phyloP scores from a whole-genome alignment of 2,113 vertebrate genomes.

The Rhagologus leucostigma region DNA sequence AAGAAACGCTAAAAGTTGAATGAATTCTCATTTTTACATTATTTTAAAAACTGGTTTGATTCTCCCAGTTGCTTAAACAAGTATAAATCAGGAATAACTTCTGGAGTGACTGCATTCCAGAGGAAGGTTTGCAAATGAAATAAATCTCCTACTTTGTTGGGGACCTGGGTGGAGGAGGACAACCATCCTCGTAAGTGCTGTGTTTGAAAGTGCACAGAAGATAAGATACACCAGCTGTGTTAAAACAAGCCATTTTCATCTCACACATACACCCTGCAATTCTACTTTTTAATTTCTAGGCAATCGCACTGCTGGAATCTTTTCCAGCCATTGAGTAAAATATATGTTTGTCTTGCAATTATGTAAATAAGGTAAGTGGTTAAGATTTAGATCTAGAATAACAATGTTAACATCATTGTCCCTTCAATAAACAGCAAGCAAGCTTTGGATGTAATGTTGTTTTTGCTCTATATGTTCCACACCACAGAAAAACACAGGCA shows the following conservation, averaged over 20 bases:
- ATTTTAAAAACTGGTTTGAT: neutral
- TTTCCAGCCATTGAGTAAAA: constrained; percentile 51
- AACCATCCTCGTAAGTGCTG: neutral
- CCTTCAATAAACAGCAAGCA: constrained; percentile 32
- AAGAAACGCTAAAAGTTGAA: neutral
- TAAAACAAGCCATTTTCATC: constrained; percentile 42
- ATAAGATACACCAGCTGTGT: constrained; percentile 21
- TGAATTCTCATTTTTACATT: neutral
- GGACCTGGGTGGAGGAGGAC: neutral
- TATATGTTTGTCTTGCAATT: constrained; percentile 56
- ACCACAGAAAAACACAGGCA: neutral
- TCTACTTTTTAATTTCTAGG: constrained; percentile 47
- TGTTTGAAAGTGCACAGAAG: neutral
- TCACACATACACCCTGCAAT: constrained; percentile 17
- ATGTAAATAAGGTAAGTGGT: constrained; percentile 57
- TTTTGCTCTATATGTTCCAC: neutral
- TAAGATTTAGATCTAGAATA: constrained; percentile 59
- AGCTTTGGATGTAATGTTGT: neutral
- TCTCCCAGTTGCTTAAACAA: neutral
- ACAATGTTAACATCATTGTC: constrained; percentile 22
- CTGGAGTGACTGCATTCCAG: neutral
- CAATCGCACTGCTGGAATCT: constrained; percentile 56
- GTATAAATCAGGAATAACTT: neutral
- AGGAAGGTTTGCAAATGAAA: neutral
- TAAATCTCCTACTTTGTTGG: neutral